Evolutionary conservation across 2,113 vertebrate genomes (phyloP).

Genomic region (Capreolus pygargus): DNA sequence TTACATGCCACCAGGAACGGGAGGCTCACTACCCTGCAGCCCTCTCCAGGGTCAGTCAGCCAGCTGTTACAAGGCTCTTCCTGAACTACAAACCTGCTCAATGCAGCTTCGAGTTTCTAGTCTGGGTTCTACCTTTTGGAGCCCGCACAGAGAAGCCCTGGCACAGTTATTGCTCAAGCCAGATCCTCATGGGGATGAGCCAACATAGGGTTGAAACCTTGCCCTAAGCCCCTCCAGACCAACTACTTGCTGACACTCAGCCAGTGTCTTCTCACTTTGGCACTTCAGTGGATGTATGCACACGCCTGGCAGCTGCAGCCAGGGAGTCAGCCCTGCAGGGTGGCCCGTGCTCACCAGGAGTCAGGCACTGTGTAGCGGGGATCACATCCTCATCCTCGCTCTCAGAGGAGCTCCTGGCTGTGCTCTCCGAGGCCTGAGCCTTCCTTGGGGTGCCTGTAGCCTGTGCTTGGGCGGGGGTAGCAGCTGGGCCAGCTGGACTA

Average conservation of each 20-base stretch:
- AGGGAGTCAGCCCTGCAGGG: background rate
- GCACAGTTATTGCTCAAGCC: background rate
- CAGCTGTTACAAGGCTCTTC: background rate
- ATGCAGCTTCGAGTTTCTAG: background rate
- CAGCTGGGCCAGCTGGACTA: slow-evolving; percentile 72
- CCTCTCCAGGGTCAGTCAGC: background rate
- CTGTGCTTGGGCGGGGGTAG: slow-evolving; percentile 57
- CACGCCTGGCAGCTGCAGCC: fast-evolving
- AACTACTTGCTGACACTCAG: background rate
- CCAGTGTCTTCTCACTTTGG: background rate
- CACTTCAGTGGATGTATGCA: fast-evolving
- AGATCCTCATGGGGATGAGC: background rate
- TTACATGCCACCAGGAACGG: background rate
- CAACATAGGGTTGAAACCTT: background rate
- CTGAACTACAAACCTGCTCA: background rate
- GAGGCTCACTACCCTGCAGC: background rate
- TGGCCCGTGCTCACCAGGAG: slow-evolving; percentile 45
- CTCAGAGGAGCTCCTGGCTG: slow-evolving; percentile 72
- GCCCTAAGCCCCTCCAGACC: background rate
- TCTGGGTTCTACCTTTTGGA: background rate
- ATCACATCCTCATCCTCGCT: slow-evolving; percentile 73
- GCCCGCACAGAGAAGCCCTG: background rate
- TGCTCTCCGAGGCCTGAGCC: slow-evolving; percentile 60
- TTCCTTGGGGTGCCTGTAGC: slow-evolving; percentile 61
- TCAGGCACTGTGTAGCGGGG: slow-evolving; percentile 30